A percentile compares a stretch with the other conserved stretches of the same genome.
Conservation (phyloP, 1,140 invertebrate species). For the Drosophila nigromelanica region DNA sequence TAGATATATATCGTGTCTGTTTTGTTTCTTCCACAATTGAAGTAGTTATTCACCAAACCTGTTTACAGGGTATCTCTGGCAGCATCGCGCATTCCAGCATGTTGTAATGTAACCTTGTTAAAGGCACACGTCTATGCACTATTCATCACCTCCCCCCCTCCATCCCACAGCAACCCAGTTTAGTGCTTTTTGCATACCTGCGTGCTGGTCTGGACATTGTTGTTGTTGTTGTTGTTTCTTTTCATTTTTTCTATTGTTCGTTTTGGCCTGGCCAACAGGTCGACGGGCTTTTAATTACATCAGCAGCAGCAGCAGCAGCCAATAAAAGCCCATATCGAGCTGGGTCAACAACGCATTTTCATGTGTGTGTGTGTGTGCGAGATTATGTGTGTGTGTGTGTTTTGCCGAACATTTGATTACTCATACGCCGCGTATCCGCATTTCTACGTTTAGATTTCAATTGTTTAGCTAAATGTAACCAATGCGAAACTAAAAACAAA, state of each 20-base stretch:
- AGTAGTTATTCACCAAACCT: neutral
- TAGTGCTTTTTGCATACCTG: neutral
- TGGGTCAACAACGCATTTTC: constrained; percentile 24
- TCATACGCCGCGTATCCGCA: constrained; percentile 29
- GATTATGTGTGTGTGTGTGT: neutral
- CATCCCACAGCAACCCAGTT: no score
- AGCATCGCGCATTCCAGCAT: constrained; percentile 11
- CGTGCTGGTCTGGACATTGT: neutral
- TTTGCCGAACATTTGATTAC: constrained; percentile 25
- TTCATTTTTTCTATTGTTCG: neutral
- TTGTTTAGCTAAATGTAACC: constrained; percentile 24
- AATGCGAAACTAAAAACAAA: constrained; percentile 2
- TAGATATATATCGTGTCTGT: no score
- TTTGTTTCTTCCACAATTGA: neutral
- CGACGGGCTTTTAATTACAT: constrained; percentile 53
- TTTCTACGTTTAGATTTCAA: neutral
- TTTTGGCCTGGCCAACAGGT: constrained; percentile 42
- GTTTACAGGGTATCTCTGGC: constrained; percentile 11
- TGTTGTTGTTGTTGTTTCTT: constrained; percentile 16
- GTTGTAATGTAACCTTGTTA: constrained; percentile 49
- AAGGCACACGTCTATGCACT: constrained; percentile 15
- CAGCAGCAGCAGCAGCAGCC: constrained; percentile 33
- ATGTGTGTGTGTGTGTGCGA: neutral
- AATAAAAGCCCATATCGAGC: constrained; percentile 34
- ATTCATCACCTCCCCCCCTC: neutral